Conservation (phyloP, 2,797 vertebrate genomes). For the Benthosema pterotum region DNA sequence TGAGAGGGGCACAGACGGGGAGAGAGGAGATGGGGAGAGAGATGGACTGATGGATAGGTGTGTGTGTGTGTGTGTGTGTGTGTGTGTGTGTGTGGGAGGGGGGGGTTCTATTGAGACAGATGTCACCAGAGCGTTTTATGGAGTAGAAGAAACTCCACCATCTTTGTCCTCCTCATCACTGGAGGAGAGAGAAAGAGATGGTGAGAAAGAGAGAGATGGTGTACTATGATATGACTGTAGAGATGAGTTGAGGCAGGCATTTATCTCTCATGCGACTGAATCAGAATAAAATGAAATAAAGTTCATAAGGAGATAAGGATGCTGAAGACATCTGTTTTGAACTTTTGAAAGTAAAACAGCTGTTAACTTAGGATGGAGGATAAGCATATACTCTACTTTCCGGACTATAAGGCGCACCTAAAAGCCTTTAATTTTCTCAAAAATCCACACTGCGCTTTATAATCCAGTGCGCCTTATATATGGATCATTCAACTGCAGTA, state of each 20-base stretch:
- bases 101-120: slow-evolving; percentile 21
- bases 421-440: no score
- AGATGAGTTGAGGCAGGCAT: neutral
- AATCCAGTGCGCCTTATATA: no score
- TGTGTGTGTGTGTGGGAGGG: slow-evolving; percentile 33
- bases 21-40: slow-evolving; percentile 28
- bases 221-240: no score
- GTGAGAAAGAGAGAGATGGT: slow-evolving; percentile 19
- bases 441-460: no score
- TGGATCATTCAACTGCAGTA: no score
- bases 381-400: no score
- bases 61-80: neutral
- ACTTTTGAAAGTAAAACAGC: neutral
- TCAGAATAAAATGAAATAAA: slow-evolving; percentile 28
- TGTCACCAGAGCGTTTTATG: slow-evolving; percentile 64
- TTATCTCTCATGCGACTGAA: slow-evolving; percentile 1
- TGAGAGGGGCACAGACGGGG: slow-evolving; percentile 39
- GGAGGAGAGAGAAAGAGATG: slow-evolving; percentile 38
- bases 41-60: slow-evolving; percentile 53
- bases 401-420: no score
- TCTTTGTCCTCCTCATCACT: slow-evolving; percentile 23
- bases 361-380: neutral
- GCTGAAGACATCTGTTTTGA: slow-evolving; percentile 16
- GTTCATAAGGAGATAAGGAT: slow-evolving; percentile 24
- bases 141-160: slow-evolving; percentile 44